Evolutionary conservation across 1,140 invertebrate genomes (phyloP).

Genomic region (Notospermus geniculatus): DNA sequence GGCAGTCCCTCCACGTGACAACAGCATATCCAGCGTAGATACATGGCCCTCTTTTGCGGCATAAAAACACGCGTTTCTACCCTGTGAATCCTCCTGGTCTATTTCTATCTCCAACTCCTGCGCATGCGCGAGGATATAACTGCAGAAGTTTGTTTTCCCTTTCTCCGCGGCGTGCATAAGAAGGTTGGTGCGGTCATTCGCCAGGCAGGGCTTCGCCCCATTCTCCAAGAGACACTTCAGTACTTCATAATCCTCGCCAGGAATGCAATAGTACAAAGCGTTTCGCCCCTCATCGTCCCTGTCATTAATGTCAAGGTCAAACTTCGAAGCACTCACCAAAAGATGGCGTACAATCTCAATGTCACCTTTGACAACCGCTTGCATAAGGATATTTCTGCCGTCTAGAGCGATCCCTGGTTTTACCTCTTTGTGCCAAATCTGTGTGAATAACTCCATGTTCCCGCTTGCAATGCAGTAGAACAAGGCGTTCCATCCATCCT

Average conservation of each 20-base stretch:
- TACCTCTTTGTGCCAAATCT: conserved; percentile 6
- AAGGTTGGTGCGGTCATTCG: no score
- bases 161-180: neutral
- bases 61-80: conserved; percentile 22
- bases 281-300: conserved; percentile 20
- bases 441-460: conserved; percentile 14
- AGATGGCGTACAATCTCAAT: conserved; percentile 11
- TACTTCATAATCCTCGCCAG: neutral
- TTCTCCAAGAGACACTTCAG: conserved; percentile 2
- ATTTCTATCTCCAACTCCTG: neutral
- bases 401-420: neutral
- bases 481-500: conserved; percentile 24
- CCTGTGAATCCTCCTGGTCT: conserved; percentile 13
- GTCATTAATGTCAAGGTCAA: conserved; percentile 12
- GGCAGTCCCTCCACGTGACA: no score
- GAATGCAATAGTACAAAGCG: conserved; percentile 20
- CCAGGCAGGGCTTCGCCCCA: no score
- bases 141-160: neutral
- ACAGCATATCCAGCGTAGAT: no score
- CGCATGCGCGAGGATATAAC: neutral
- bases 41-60: conserved; percentile 13
- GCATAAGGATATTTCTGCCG: conserved; percentile 22
- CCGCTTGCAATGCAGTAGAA: conserved; percentile 18
- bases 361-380: conserved; percentile 18
- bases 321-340: neutral